Evolutionary conservation across 2,888 invertebrate genomes (phyloP), one percentile per base, ranked within the genome.

Genomic region (Latrodectus hesperus): DNA sequence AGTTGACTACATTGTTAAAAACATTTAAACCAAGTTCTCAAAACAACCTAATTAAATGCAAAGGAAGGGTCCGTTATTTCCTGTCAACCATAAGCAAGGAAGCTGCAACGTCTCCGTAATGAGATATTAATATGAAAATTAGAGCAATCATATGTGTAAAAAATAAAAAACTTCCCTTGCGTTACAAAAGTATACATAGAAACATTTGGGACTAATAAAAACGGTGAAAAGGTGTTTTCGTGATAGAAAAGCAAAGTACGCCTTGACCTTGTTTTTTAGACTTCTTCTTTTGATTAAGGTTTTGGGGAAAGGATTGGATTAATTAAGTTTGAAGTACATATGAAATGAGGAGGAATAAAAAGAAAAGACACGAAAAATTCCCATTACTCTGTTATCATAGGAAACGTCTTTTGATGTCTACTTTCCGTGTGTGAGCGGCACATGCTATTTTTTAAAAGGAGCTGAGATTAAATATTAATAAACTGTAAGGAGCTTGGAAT

Each of bases 381-480:
- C 67, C 81, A 81, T 81, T 81, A 81, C 52, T 53, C 26, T 55
- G 52, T 81, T 74, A 77, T 77, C 53, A 22, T 74, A 26, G n/a
- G 52, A 16, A 64, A 14, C 16, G 53, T 26, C 67, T 38, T 70
- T 65, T 81, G 72, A 74, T 81, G 81, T 74, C 16, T 65, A 16
- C 73, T 74, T 73, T 60, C 38, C 65, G 53, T 65, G 73, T 16
- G 76, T 12, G 3, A 49, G 26, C 60, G 79, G 26, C 16, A 60
- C 67, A 22, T 53, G 64, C 22, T 60, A 12, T 60, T 60, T 60
- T 60, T 60, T 11, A 26, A 67, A 81, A 38, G 22, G 38, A 60
- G 9, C 38, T 65, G 16, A 38, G 38, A 74, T 73, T 81, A 74
- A 81, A 74, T 81, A 81, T 81, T 81, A 55, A 81, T 81, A 78